Conservation (phyloP, 2,113 vertebrate species). For the Taurulus bubalis region DNA sequence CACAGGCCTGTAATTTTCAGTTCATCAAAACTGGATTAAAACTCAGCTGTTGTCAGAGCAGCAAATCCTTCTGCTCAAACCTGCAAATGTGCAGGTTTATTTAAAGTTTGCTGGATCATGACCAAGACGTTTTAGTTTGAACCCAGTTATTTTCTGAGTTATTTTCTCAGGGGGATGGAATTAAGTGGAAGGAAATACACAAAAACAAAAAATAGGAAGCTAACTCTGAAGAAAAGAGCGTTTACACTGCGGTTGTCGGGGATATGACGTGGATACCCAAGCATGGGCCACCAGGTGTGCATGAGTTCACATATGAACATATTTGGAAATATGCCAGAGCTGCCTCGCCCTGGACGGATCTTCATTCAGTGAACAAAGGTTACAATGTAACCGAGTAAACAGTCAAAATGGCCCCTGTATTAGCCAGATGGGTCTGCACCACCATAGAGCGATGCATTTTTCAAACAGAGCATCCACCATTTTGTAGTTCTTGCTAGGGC, state of each 20-base stretch:
- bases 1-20: not conserved
- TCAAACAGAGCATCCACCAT: too few species aligned
- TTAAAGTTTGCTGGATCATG: not conserved
- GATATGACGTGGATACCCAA: too few species aligned
- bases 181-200: not conserved
- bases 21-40: constrained; percentile 3
- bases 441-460: not conserved
- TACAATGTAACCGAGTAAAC: too few species aligned
- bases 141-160: not conserved
- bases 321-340: too few species aligned
- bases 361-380: too few species aligned
- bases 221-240: not conserved
- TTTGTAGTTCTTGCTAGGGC: too few species aligned
- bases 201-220: not conserved
- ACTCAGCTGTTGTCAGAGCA: not conserved
- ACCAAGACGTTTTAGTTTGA: not conserved
- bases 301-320: too few species aligned
- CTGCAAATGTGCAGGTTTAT: not conserved
- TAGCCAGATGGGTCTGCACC: too few species aligned
- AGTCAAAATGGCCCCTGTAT: too few species aligned
- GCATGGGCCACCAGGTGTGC: too few species aligned
- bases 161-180: not conserved
- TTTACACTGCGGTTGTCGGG: too few species aligned
- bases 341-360: too few species aligned
- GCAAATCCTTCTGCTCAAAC: not conserved